Evolutionary conservation across 1,140 invertebrate species (phyloP).

Genomic region (Campoletis sonorensis): DNA sequence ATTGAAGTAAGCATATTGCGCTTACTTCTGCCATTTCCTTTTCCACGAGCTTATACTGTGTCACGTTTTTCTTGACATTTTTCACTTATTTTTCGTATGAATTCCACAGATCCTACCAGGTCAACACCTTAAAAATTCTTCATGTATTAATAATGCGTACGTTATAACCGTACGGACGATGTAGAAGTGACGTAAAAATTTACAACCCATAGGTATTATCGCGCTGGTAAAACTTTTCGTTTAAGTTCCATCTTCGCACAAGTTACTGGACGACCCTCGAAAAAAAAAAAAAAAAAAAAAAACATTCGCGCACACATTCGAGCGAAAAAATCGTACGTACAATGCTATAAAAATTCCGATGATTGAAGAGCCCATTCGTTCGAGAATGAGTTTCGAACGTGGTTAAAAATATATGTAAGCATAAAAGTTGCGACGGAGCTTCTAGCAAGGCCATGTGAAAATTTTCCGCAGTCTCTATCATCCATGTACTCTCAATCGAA

Average conservation of each 20-base stretch:
- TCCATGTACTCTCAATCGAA: neutral
- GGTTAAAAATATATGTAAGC: conserved; percentile 31
- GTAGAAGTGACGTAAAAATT: neutral
- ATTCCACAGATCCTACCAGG: neutral
- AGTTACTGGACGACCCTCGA: neutral
- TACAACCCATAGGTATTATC: neutral
- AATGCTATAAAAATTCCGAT: conserved; percentile 28
- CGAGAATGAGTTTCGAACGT: conserved; percentile 11
- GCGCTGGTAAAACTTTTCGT: neutral
- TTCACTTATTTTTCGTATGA: neutral
- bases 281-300: neutral
- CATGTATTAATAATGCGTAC: neutral
- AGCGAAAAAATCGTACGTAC: neutral
- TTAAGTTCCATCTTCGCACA: neutral
- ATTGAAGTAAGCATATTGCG: neutral
- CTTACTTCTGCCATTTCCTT: neutral
- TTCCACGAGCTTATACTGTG: neutral
- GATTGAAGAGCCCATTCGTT: conserved; percentile 17
- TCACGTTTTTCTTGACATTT: neutral
- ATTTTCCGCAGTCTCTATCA: neutral
- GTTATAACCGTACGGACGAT: neutral
- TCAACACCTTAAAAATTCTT: neutral
- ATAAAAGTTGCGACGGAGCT: conserved; percentile 18
- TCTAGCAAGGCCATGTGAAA: conserved; percentile 24
- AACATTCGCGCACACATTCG: neutral